Conservation (phyloP, 2,888 invertebrate genomes). For the Aphelenchoides bicaudatus region DNA sequence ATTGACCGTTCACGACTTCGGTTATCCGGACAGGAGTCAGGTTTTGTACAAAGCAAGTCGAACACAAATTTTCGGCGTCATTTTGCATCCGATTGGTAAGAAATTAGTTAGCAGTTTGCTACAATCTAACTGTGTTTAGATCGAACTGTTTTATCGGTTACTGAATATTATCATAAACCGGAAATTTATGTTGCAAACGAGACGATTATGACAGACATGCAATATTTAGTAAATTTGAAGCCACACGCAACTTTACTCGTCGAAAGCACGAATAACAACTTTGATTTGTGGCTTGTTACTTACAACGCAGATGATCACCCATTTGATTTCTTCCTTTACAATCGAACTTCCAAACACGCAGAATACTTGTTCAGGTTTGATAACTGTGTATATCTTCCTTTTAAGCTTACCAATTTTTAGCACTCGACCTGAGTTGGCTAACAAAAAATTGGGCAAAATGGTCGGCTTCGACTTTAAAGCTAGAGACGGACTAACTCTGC, state of each 20-base stretch:
- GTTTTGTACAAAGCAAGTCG: constrained; percentile 52
- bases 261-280: constrained; percentile 34
- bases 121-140: too few species aligned
- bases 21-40: constrained; percentile 45
- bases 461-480: constrained; percentile 57
- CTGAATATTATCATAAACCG: constrained; percentile 58
- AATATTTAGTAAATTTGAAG: constrained; percentile 50
- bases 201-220: constrained; percentile 44
- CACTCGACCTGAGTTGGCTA: constrained; percentile 50
- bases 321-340: constrained; percentile 49
- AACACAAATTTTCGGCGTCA: constrained; percentile 53
- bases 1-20: constrained; percentile 51
- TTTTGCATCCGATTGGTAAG: constrained; percentile 53
- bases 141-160: constrained; percentile 52
- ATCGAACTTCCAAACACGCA: constrained; percentile 41
- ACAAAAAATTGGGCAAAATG: constrained; percentile 47
- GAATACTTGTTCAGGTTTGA: constrained; percentile 54
- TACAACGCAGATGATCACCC: constrained; percentile 56
- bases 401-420: too few species aligned
- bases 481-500: constrained; percentile 56
- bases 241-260: constrained; percentile 46
- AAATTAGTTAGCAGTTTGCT: too few species aligned
- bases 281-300: constrained; percentile 57
- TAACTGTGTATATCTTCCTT: too few species aligned
- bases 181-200: constrained; percentile 58